Evolutionary conservation across 2,113 vertebrate genomes (phyloP).

Genomic region (Vicugna pacos): DNA sequence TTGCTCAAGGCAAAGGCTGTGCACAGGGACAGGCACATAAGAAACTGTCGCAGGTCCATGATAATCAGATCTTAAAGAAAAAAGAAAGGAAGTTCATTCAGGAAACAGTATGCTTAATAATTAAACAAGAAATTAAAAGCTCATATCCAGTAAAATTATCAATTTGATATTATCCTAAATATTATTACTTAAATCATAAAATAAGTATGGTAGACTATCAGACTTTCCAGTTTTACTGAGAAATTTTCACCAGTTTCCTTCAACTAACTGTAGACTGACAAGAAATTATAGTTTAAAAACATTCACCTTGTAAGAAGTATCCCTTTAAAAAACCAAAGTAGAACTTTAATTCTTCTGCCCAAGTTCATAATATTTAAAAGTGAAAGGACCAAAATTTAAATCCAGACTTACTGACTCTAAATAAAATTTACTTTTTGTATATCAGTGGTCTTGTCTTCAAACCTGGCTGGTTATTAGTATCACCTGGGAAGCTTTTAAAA

Average conservation of each 20-base stretch:
- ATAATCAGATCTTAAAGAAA: conserved; percentile 45
- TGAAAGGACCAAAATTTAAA: conserved; percentile 4
- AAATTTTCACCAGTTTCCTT: conserved; percentile 44
- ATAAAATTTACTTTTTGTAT: neutral
- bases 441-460: conserved; percentile 25
- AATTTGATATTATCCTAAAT: neutral
- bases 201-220: neutral
- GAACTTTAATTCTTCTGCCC: neutral
- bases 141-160: neutral
- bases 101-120: neutral
- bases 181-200: conserved; percentile 36
- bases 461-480: conserved; percentile 18
- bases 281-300: conserved; percentile 35
- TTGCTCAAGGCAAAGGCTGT: conserved; percentile 89
- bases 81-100: conserved; percentile 14
- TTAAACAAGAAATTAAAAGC: conserved; percentile 33
- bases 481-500: neutral
- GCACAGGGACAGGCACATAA: conserved; percentile 90
- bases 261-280: neutral
- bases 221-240: neutral
- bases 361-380: conserved; percentile 47
- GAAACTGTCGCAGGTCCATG: conserved; percentile 88
- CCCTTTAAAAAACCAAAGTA: conserved; percentile 41
- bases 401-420: neutral
- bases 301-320: neutral